A percentile compares a stretch with the other conserved stretches of the same genome.
phyloP scores from a whole-genome alignment of 2,888 invertebrate species.

The Microctonus aethiopoides region DNA sequence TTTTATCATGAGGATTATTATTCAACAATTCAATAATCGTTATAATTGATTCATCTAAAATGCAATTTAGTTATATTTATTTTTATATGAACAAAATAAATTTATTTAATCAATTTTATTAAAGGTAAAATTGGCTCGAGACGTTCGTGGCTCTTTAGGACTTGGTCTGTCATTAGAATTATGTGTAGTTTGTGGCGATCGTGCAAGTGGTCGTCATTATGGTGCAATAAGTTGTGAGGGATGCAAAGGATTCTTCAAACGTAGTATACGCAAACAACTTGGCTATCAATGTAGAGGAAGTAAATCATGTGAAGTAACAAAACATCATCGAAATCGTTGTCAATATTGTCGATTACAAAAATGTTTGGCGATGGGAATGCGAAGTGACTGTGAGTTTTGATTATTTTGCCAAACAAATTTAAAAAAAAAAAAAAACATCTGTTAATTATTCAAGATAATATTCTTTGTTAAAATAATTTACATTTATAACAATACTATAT shows the following conservation, averaged over 20 bases:
- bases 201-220: conserved; percentile 95
- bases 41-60: too few species aligned
- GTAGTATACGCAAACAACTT: conserved; percentile 95
- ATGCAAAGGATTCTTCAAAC: conserved; percentile 98
- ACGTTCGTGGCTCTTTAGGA: conserved; percentile 62
- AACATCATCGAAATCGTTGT: conserved; percentile 97
- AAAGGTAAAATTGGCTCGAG: conserved; percentile 63
- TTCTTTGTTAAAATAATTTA: too few species aligned
- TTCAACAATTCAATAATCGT: too few species aligned
- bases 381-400: conserved; percentile 92
- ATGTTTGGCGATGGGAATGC: conserved; percentile 97
- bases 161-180: conserved; percentile 80
- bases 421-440: too few species aligned
- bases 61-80: too few species aligned
- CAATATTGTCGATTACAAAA: conserved; percentile 98
- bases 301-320: conserved; percentile 98
- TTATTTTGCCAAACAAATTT: background rate
- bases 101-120: too few species aligned
- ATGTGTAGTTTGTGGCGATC: conserved; percentile 95
- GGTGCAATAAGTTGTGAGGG: conserved; percentile 95
- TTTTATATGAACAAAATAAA: too few species aligned
- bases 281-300: conserved; percentile 96
- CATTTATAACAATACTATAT: too few species aligned
- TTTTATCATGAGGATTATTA: too few species aligned
- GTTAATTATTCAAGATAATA: too few species aligned